Evolutionary conservation across 2,113 vertebrate genomes (phyloP).

Genomic region (Pitta sordida): DNA sequence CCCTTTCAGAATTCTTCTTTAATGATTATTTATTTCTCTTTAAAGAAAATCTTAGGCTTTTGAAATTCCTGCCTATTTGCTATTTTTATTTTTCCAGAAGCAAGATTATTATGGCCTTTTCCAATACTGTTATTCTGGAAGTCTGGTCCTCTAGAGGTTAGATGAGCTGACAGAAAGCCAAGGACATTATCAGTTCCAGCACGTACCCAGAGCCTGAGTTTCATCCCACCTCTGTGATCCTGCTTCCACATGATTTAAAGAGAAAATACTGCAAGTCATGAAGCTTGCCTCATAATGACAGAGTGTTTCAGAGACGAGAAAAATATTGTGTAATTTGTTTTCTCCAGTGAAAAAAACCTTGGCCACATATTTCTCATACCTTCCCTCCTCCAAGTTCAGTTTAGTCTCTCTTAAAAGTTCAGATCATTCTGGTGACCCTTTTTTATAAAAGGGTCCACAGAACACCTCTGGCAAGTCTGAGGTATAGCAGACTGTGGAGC

Average conservation of each 20-base stretch:
- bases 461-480: neutral
- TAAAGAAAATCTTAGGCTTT: neutral
- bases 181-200: neutral
- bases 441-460: neutral
- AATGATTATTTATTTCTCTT: neutral
- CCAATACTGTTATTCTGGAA: neutral
- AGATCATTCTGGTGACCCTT: neutral
- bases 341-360: neutral
- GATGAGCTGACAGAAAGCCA: neutral
- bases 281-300: slow-evolving; percentile 21
- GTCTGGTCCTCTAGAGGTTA: neutral
- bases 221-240: neutral
- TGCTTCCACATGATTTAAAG: neutral
- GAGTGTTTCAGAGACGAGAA: neutral
- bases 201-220: neutral
- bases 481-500: neutral
- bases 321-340: slow-evolving; percentile 33
- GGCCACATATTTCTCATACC: neutral
- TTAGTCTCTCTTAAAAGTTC: neutral
- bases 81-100: neutral
- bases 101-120: neutral
- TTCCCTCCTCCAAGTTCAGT: neutral
- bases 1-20: neutral
- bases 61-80: neutral
- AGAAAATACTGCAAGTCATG: slow-evolving; percentile 41